These are phyloP conservation scores for Cladorhizidae sp. DNA, from an alignment of 37 sponge, comb jelly and placozoan genomes.

Conservation along the genomic window DNA sequence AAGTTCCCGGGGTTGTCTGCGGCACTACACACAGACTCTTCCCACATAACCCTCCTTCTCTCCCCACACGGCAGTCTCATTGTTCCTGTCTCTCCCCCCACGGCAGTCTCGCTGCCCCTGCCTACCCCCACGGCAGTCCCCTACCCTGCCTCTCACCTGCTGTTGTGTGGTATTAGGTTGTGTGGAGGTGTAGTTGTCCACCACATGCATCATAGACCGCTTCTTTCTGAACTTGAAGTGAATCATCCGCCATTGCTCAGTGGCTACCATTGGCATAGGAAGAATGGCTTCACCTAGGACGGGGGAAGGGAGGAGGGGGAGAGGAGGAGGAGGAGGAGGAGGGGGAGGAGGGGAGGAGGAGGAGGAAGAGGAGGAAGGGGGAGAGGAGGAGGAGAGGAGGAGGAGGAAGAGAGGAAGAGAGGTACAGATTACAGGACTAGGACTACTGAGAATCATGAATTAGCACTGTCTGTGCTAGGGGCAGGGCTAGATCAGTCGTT, in stretches of 20 bases:
- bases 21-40: too few relatives aligned
- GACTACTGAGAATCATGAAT: too few relatives aligned
- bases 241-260: conserved; percentile 83
- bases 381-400: conserved; percentile 28
- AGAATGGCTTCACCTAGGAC: conserved; percentile 67
- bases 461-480: too few relatives aligned
- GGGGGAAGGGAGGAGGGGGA: conserved; percentile 3
- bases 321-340: conserved; percentile 22
- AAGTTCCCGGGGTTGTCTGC: too few relatives aligned
- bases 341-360: too few relatives aligned
- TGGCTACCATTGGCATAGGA: conserved; percentile 24
- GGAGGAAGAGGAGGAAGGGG: conserved; percentile 3
- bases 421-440: conserved; percentile 3
- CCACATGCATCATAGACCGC: conserved; percentile 38
- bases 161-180: conserved; percentile 1
- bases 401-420: conserved; percentile 45
- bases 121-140: too few relatives aligned
- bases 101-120: too few relatives aligned
- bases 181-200: conserved; percentile 59
- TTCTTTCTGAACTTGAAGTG: conserved; percentile 72
- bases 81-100: too few relatives aligned
- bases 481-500: too few relatives aligned
- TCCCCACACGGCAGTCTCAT: background rate
- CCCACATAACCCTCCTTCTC: too few relatives aligned
- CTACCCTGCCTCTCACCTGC: background rate